Conservation (phyloP, 2,888 invertebrate genomes). For the Hypsopygia costalis region DNA sequence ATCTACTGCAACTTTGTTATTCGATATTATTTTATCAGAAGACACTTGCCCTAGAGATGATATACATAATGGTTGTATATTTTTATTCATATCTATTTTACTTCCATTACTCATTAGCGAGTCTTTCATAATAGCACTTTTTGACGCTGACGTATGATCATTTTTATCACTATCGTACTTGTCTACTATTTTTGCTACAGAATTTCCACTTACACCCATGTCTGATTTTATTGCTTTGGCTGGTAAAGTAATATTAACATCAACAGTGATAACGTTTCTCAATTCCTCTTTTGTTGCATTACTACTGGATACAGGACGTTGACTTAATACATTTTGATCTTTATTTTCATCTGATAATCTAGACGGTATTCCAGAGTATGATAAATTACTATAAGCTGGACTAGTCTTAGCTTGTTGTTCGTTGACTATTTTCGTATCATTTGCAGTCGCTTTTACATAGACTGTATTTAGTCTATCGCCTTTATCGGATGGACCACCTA, state of each 20-base stretch:
- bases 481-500: constrained; percentile 4
- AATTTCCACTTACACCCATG: background rate
- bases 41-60: background rate
- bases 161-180: background rate
- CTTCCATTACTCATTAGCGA: background rate
- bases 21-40: background rate
- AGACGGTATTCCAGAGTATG: background rate
- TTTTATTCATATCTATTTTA: constrained; percentile 5
- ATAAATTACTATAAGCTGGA: background rate
- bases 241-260: background rate
- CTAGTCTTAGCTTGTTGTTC: background rate
- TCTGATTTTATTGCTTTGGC: constrained; percentile 3
- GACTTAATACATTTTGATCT: background rate
- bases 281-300: background rate
- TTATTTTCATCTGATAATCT: constrained; percentile 1
- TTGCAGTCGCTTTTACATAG: constrained; percentile 1
- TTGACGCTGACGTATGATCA: background rate
- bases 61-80: background rate
- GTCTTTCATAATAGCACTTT: background rate
- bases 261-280: background rate
- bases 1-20: background rate
- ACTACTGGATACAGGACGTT: background rate
- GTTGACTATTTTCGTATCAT: background rate
- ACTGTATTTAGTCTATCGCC: constrained; percentile 23
- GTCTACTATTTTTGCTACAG: background rate